phyloP scores from a whole-genome alignment of 2,888 invertebrate species.

The Cheiracanthium punctorium region DNA sequence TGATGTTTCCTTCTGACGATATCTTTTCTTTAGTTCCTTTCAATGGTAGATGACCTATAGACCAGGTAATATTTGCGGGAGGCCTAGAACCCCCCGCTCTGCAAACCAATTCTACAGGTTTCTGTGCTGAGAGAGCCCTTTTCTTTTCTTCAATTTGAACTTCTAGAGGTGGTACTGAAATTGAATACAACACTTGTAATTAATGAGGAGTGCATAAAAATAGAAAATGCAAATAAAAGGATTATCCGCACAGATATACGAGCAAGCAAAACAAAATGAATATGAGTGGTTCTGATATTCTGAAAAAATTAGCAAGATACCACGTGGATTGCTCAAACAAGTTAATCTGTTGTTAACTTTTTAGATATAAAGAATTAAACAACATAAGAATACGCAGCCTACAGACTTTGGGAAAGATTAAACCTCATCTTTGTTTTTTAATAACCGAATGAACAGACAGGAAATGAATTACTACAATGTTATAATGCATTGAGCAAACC shows the following conservation, averaged over 20 bases:
- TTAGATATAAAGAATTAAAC: too few species aligned
- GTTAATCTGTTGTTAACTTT: too few species aligned
- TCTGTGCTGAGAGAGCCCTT: slow-evolving; percentile 60
- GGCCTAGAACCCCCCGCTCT: slow-evolving; percentile 65
- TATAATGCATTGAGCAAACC: too few species aligned
- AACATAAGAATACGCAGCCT: too few species aligned
- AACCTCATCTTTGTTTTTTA: too few species aligned
- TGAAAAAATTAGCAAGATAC: neutral
- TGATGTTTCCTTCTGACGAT: slow-evolving; percentile 72
- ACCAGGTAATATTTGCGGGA: slow-evolving; percentile 87
- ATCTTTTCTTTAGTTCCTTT: slow-evolving; percentile 75
- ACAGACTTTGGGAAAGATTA: too few species aligned
- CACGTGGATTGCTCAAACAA: too few species aligned
- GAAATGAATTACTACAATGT: too few species aligned
- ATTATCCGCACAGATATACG: neutral
- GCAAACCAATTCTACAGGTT: slow-evolving; percentile 65
- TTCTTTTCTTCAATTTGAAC: slow-evolving; percentile 66
- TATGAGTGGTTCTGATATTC: neutral
- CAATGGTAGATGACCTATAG: slow-evolving; percentile 85
- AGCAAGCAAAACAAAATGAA: too few species aligned
- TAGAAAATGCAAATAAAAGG: too few species aligned
- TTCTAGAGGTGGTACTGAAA: slow-evolving; percentile 66
- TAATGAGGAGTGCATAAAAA: neutral
- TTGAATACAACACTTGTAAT: too few species aligned
- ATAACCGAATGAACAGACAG: too few species aligned